phyloP scores from a whole-genome alignment of 1,140 invertebrate species.

The Drosophila suzukii region DNA sequence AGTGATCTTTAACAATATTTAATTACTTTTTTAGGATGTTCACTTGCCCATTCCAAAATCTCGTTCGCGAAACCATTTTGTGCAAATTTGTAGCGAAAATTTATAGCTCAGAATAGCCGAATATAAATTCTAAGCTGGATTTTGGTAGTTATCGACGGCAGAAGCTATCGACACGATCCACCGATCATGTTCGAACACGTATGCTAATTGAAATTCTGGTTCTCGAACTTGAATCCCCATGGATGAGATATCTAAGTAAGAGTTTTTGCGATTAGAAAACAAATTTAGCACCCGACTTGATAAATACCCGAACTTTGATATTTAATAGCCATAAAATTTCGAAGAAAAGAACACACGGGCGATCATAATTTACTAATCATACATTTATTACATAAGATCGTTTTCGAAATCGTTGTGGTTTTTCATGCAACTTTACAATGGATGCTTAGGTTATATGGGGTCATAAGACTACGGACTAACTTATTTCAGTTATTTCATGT shows the following conservation, averaged over 20 bases:
- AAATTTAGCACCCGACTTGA: slow-evolving; percentile 49
- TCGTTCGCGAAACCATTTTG: slow-evolving; percentile 29
- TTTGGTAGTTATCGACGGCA: slow-evolving; percentile 22
- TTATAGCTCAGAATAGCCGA: slow-evolving; percentile 37
- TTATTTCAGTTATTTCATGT: slow-evolving; percentile 20
- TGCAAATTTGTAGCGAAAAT: slow-evolving; percentile 42
- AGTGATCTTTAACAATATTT: slow-evolving; percentile 15
- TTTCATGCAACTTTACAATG: slow-evolving; percentile 51
- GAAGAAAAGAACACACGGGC: not conserved
- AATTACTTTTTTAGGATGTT: slow-evolving; percentile 18
- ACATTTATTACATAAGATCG: slow-evolving; percentile 71
- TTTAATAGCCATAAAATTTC: slow-evolving; percentile 23
- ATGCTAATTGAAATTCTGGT: slow-evolving; percentile 50
- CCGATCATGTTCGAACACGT: slow-evolving; percentile 42
- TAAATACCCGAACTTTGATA: slow-evolving; percentile 42
- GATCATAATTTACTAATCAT: slow-evolving; percentile 71
- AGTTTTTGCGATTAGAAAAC: slow-evolving; percentile 37
- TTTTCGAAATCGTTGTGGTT: slow-evolving; percentile 72
- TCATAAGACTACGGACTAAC: slow-evolving; percentile 47
- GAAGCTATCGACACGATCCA: slow-evolving; percentile 33
- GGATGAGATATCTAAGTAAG: slow-evolving; percentile 29
- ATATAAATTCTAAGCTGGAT: slow-evolving; percentile 30
- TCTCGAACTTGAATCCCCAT: slow-evolving; percentile 20
- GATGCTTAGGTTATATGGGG: slow-evolving; percentile 29
- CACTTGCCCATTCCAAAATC: slow-evolving; percentile 27